Evolutionary conservation across 1,140 invertebrate species (phyloP), one percentile per base, ranked within the genome.

Genomic region (Halotydeus destructor): DNA sequence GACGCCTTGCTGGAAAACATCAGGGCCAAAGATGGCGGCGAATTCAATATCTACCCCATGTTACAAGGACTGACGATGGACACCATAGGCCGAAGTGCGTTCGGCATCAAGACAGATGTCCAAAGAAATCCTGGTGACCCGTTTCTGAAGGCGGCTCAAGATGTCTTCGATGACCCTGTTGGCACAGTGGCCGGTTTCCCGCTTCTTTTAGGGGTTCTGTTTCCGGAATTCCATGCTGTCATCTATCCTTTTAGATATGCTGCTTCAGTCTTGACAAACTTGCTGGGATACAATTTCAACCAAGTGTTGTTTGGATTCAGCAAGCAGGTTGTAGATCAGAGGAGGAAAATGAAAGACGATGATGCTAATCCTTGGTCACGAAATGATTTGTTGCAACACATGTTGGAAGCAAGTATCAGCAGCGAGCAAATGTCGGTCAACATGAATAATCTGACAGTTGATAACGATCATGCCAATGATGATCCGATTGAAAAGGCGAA

Each of bases 51-150:
- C 38, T 43, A 55, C 18, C 41, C 58, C n/a, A 38, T 62, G n/a
- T 60, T 60, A 44, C 54, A 63, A 50, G 56, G 63, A 2, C 50
- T 69, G 3, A 67, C 66, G 0, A 47, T 65, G 26, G 62, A 68
- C 46, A 60, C 66, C 0, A 69, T 69, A 35, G 56, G 58, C 14
- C 55, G 57, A 30, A 64, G 62, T 50, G 65, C 61, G 0, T 54
- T 69, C 24, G 64, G 64, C 1, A 55, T 67, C 41, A 19, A 44
- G 14, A 44, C 42, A 4, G 21, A 40, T 31, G 28, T 38, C 12
- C 45, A 49, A 18, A 28, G 22, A 8, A 33, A 51, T 25, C 24
- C 42, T 4, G 18, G 47, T 3, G 25, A 49, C 28, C 33, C 36
- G 3, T 43, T 51, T 12, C 24, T 49, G 9, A 30, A n/a, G 16